Evolutionary conservation across 2,888 invertebrate species (phyloP), one percentile per base, ranked within the genome.

Genomic region (Scaptomyza tumidula): DNA sequence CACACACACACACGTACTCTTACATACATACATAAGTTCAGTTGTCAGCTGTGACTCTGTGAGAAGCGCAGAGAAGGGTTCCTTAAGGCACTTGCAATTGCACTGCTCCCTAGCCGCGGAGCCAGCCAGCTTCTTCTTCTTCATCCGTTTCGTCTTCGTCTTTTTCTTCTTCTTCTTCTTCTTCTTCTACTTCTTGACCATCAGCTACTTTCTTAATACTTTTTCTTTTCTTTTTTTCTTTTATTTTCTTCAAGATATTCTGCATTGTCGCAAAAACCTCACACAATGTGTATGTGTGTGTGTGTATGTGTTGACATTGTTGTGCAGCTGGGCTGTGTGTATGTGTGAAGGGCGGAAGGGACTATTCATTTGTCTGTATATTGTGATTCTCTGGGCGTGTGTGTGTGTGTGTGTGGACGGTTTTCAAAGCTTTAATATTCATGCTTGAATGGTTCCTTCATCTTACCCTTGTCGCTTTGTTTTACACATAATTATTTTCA

Each of bases 371-470:
- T 50, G 68, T 43, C 54, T 57, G 66, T 45, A 37, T 41, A 29
- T 19, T 24, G 39, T 45, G 19, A 54, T 49, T 54, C 37, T 49
- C 67, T 19, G 24, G 55, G 35, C 44, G n/a, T 41, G 31, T 48
- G 49, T 62, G 48, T 53, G 31, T 52, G 45, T 60, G 27, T 48
- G 13, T 55, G 90, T 91, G 91, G 91, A 91, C 91, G 91, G 91
- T 90, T 83, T 83, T 90, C 89, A 88, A 90, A 91, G 91, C 89
- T 86, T 86, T 85, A 84, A 75, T 71, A 76, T 70, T 71, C 64
- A 76, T 65, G 76, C 72, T 75, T 75, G 71, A 73, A 82, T 67
- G 73, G 67, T 75, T 68, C 33, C 33, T 57, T 64, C 63, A 71
- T 71, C 60, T 68, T 71, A 63, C 55, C 68, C 67, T 71, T 76